phyloP scores from a whole-genome alignment of 2,797 vertebrate genomes.

The Sebastes itinus region DNA sequence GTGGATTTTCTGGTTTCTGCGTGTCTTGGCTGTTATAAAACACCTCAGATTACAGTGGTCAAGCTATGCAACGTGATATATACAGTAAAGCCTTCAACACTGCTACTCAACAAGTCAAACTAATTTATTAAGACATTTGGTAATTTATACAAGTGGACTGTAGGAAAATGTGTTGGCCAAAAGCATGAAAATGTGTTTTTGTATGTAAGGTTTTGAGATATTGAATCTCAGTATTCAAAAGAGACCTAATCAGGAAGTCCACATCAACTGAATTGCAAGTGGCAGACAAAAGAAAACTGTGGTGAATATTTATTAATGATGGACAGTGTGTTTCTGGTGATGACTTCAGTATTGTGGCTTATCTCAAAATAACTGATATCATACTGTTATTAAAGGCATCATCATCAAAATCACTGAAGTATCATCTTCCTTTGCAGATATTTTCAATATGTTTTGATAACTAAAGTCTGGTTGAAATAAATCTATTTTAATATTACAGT shows the following conservation, averaged over 20 bases:
- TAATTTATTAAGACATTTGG: slow-evolving; percentile 6
- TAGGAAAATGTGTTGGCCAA: background rate
- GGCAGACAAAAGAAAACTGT: background rate
- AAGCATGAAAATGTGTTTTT: background rate
- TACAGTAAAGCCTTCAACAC: slow-evolving; percentile 2
- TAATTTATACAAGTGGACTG: background rate
- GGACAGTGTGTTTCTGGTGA: background rate
- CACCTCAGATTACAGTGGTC: slow-evolving; percentile 41
- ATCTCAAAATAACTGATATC: too few relatives aligned
- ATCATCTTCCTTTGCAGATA: background rate
- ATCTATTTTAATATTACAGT: background rate
- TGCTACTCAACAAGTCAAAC: background rate
- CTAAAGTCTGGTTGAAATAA: background rate
- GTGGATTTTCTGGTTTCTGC: slow-evolving; percentile 40
- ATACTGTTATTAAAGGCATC: too few relatives aligned
- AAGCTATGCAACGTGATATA: slow-evolving; percentile 18
- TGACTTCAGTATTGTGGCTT: background rate
- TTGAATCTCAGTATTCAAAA: slow-evolving; percentile 17
- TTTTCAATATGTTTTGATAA: background rate
- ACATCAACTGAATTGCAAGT: slow-evolving; percentile 5
- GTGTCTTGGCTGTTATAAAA: slow-evolving; percentile 18
- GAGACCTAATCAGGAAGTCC: slow-evolving; percentile 4
- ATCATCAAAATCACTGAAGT: background rate
- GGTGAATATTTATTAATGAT: background rate
- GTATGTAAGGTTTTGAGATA: background rate